phyloP scores from a whole-genome alignment of 2,888 invertebrate species.

The Drosophila hawaiiensis region DNA sequence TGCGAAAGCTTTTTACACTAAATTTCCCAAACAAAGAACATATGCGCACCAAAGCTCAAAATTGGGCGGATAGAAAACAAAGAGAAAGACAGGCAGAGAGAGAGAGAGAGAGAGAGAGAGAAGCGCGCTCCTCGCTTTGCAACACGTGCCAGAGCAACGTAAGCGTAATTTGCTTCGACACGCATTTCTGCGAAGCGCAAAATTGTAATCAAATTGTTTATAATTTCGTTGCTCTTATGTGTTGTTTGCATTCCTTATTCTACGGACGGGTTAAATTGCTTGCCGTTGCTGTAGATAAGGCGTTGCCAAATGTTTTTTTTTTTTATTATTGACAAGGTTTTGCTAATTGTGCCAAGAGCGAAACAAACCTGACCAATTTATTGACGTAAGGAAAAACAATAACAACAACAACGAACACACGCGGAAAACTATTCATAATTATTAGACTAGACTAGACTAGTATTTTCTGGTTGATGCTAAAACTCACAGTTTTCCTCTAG shows the following conservation, averaged over 20 bases:
- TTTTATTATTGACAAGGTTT: conserved; percentile 52
- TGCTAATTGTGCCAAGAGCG: conserved; percentile 71
- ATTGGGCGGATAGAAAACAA: background rate
- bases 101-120: background rate
- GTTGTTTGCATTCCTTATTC: background rate
- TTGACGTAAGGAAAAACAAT: conserved; percentile 58
- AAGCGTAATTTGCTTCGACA: conserved; percentile 17
- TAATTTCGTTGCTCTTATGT: conserved; percentile 1
- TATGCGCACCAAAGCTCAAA: conserved; percentile 37
- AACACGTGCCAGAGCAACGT: conserved; percentile 37
- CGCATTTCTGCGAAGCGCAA: conserved; percentile 5
- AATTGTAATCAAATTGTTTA: conserved; percentile 8
- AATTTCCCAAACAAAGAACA: conserved; percentile 78
- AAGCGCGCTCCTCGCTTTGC: conserved; percentile 2
- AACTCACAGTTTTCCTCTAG: conserved; percentile 7
- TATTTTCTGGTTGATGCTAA: background rate
- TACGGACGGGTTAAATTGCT: background rate
- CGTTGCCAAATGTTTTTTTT: conserved; percentile 23
- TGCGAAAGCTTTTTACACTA: conserved; percentile 50
- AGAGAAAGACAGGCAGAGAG: conserved; percentile 10
- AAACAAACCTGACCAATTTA: conserved; percentile 34
- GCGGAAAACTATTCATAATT: conserved; percentile 50
- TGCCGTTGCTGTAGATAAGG: conserved; percentile 23
- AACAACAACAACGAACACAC: conserved; percentile 24
- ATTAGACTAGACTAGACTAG: conserved; percentile 3